Evolutionary conservation across 2,888 invertebrate genomes (phyloP).

Genomic region (Meteorus colon): DNA sequence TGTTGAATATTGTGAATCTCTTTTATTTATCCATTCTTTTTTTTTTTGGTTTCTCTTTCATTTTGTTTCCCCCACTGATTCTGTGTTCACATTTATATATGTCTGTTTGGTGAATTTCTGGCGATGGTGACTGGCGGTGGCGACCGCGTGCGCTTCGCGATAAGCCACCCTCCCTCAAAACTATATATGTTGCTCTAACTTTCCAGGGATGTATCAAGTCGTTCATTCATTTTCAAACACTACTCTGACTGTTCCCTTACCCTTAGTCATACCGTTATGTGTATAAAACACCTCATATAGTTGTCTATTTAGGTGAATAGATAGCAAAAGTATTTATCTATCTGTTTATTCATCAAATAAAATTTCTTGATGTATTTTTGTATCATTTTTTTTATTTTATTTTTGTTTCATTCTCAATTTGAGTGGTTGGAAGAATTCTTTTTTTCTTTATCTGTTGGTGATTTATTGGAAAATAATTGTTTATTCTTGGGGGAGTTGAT

Average conservation of each 20-base stretch:
- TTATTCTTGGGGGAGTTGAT: too few relatives aligned
- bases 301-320: background rate
- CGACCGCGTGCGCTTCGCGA: slow-evolving; percentile 71
- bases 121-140: slow-evolving; percentile 67
- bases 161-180: slow-evolving; percentile 60
- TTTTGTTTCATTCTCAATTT: too few relatives aligned
- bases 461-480: too few relatives aligned
- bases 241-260: slow-evolving; percentile 11
- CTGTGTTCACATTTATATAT: background rate
- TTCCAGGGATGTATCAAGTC: slow-evolving; percentile 47
- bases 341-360: too few relatives aligned
- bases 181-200: slow-evolving; percentile 36
- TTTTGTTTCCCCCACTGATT: background rate
- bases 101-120: slow-evolving; percentile 32
- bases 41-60: slow-evolving; percentile 12
- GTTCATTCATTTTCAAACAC: slow-evolving; percentile 33
- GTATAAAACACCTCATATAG: too few relatives aligned
- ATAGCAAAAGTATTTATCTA: too few relatives aligned
- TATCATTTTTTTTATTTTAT: too few relatives aligned
- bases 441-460: too few relatives aligned
- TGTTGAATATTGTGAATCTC: slow-evolving; percentile 8
- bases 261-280: background rate
- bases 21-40: background rate
- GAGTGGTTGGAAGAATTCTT: too few relatives aligned
- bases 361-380: too few relatives aligned